Percentiles rank a stretch among this genome's conserved stretches.
Conservation (phyloP, 1,140 invertebrate genomes). For the Drosophila seguyi region DNA sequence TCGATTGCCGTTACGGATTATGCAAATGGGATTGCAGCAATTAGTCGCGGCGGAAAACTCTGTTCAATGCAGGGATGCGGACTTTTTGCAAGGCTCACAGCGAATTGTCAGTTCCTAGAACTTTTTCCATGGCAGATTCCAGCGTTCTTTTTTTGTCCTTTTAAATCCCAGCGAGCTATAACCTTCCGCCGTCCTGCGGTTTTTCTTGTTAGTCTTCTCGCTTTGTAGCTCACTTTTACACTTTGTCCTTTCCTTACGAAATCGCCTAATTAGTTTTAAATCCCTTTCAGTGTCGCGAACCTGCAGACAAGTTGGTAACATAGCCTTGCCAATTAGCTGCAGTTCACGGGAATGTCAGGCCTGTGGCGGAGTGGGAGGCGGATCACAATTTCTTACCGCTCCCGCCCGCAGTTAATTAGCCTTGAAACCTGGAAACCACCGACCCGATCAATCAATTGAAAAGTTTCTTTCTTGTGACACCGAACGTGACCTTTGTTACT, state of each 20-base stretch:
- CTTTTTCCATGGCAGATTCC: conserved; percentile 6
- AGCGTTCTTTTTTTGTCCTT: neutral
- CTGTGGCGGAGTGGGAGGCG: neutral
- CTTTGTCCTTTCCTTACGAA: conserved; percentile 3
- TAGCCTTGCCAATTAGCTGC: conserved; percentile 23
- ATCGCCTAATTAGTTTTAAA: conserved; percentile 67
- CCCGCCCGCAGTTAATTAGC: conserved; percentile 55
- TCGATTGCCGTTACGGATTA: conserved; percentile 54
- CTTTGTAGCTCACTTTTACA: conserved; percentile 34
- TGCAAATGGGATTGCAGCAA: conserved; percentile 56
- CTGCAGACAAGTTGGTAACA: conserved; percentile 18
- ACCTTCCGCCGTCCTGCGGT: conserved; percentile 19
- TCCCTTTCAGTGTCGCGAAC: conserved; percentile 51
- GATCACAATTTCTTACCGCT: conserved; percentile 8
- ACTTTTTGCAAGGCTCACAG: neutral
- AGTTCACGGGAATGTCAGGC: conserved; percentile 19
- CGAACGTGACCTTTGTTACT: conserved; percentile 73
- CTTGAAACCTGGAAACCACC: conserved; percentile 61
- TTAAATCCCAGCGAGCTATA: neutral
- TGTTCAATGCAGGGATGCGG: conserved; percentile 10
- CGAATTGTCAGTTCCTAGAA: neutral
- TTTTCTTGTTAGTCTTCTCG: conserved; percentile 13
- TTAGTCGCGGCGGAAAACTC: conserved; percentile 27
- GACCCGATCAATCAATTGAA: conserved; percentile 71
- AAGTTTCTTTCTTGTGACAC: conserved; percentile 59